Base-by-base conservation (phyloP, 2,888 invertebrate species). In the Mesorhabditis spiculigera region DNA sequence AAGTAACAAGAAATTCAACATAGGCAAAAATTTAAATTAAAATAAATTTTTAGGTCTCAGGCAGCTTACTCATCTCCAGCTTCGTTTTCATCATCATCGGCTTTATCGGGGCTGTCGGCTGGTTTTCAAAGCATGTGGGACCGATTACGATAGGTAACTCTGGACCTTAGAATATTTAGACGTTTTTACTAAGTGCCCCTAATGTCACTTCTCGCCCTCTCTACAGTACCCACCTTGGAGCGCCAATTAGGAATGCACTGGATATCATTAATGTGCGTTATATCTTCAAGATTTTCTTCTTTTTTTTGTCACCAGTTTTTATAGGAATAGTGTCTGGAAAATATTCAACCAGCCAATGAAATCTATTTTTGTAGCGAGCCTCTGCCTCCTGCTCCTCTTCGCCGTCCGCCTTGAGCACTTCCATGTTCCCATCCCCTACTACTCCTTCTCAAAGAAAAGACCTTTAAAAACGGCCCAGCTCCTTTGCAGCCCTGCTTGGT, bases 401-500 rank as follows among this genome's bases (percentile, higher is more conserved):
- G 82, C 79, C 4, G 71, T 83, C 4, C 83, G 78, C 64, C 68
- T 83, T 64, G 77, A 80, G 63, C 76, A 81, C 44, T 72, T 76
- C 4, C 66, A 72, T 4, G 73, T 83, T 3, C 80, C 82, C 0
- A 63, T 84, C 28, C 82, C 78, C 8, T 75, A 75, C 58, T 77
- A 72, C 63, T 71, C 72, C 58, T 68, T 69, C n/a, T n/a, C 13
- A 58, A 67, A 28, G 71, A 74, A 45, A 71, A 71, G 45, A 72
- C 75, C 1, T 62, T 78, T 0, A 69, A 72, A 4, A 66, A 72
- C 5, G 72, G 71, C 0, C 61, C 68, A 16, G 62, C 78, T 10
- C 73, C 80, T 5, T 68, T 82, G n/a, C n/a, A n/a, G n/a, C n/a
- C n/a, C n/a, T n/a, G 4, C 82, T 82, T 68, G 82, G 82, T 5